phyloP scores from a whole-genome alignment of 2,888 invertebrate genomes.

The Pelosia muscerda region DNA sequence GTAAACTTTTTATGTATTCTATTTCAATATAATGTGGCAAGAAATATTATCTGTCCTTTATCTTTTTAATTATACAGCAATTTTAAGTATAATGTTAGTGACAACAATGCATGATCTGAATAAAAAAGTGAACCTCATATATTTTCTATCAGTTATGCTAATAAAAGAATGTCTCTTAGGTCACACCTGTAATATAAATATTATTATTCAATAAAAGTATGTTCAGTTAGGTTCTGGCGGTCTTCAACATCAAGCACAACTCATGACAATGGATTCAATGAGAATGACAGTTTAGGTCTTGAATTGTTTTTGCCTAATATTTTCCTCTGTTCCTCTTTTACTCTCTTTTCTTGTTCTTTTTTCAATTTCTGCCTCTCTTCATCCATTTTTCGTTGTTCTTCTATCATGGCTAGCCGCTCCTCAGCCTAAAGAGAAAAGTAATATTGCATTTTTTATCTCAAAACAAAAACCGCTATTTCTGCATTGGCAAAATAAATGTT shows the following conservation, averaged over 20 bases:
- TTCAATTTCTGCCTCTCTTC: conserved; percentile 97
- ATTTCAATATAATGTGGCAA: not conserved
- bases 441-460: not conserved
- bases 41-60: not conserved
- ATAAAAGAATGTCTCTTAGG: conserved; percentile 35
- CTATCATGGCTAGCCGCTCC: conserved; percentile 98
- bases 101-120: conserved; percentile 15
- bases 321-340: conserved; percentile 98
- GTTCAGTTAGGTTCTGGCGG: conserved; percentile 13
- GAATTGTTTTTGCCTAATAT: conserved; percentile 99
- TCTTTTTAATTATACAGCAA: not conserved
- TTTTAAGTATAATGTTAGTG: conserved; percentile 5
- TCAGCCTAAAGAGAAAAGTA: conserved; percentile 91
- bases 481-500: not conserved
- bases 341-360: conserved; percentile 96
- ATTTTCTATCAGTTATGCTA: conserved; percentile 25
- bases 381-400: conserved; percentile 98
- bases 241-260: conserved; percentile 52
- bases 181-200: conserved; percentile 39
- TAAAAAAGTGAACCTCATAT: conserved; percentile 23
- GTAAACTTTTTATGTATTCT: not conserved
- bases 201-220: conserved; percentile 30
- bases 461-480: not conserved
- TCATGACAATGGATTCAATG: conserved; percentile 93
- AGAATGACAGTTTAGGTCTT: conserved; percentile 97